Base-by-base conservation (phyloP, 2,113 vertebrate genomes). In the Budorcas taxicolor region DNA sequence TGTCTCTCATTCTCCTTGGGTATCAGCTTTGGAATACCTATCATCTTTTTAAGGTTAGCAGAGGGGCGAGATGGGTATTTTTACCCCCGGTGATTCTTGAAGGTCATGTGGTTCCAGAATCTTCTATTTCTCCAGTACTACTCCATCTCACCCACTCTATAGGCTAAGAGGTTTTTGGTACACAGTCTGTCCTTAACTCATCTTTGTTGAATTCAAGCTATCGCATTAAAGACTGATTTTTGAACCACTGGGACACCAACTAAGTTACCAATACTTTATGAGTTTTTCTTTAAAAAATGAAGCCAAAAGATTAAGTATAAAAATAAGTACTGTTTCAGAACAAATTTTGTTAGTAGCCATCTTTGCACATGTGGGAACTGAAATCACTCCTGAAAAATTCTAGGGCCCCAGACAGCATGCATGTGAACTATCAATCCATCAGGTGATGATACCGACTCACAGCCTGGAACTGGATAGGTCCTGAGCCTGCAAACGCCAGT, bases 381-480 rank as follows among this genome's bases (percentile, higher is more conserved):
- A 96, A 93, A 80, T 93, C n/a, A 86, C 21, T 93, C 92, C 78
- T 87, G 92, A 95, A 98, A 92, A 95, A 31, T 53, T 45, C 57
- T 40, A 74, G 43, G 21, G 94, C 6, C 23, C n/a, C 36, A 76
- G 36, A 87, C 33, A 83, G 33, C 15, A 8, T 11, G 50, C 7
- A 3, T n/a, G n/a, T 31, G 27, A 93, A 36, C 27, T 76, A 36
- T 36, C 16, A 23, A 93, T 71, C 47, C 43, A 52, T 57, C 33
- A 45, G 47, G n/a, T 40, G 53, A n/a, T 71, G 86, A 87, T 23
- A 84, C 33, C 1, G 43, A 12, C 91, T 50, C 14, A 83, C 1
- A 76, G 67, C 12, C 50, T 52, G 9, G 43, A 45, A 16, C 12
- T 23, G 10, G 17, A 40, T 8, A 62, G 58, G 31, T 64, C 43